Percentiles rank a stretch among this genome's conserved stretches.
Conservation (phyloP, 2,113 vertebrate species). For the Xyliphius kryptos region DNA sequence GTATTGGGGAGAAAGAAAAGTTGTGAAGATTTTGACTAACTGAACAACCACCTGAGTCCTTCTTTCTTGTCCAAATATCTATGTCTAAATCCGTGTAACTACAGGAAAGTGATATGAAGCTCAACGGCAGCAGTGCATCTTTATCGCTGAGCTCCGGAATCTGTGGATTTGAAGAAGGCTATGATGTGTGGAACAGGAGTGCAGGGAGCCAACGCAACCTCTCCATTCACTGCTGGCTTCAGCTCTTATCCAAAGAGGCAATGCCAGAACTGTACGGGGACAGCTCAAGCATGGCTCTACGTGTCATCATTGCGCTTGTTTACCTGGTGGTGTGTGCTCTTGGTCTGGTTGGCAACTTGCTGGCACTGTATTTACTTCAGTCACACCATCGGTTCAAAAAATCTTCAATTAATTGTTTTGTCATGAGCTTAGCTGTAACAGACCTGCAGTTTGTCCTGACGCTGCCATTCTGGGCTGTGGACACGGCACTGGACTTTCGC, state of each 20-base stretch:
- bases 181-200: conserved; percentile 42
- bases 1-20: too few relatives aligned
- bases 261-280: conserved; percentile 57
- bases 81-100: too few relatives aligned
- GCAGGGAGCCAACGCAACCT: conserved; percentile 52
- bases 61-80: too few relatives aligned
- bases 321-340: conserved; percentile 69
- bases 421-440: conserved; percentile 68
- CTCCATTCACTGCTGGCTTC: conserved; percentile 65
- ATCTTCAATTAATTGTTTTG: conserved; percentile 67
- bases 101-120: not conserved
- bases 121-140: conserved; percentile 40
- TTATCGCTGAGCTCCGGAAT: conserved; percentile 22
- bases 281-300: conserved; percentile 54
- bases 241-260: conserved; percentile 62
- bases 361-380: conserved; percentile 67
- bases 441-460: conserved; percentile 74
- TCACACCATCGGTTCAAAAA: conserved; percentile 53
- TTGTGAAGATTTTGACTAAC: too few relatives aligned
- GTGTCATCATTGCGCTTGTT: conserved; percentile 61
- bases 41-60: too few relatives aligned
- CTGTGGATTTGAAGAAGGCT: conserved; percentile 51
- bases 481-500: conserved; percentile 69
- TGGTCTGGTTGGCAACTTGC: conserved; percentile 68
- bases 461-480: too few relatives aligned